These are phyloP conservation scores for Sebastes kiyomatsui DNA, from an alignment of 2,797 vertebrate genomes.

Conservation along the genomic window DNA sequence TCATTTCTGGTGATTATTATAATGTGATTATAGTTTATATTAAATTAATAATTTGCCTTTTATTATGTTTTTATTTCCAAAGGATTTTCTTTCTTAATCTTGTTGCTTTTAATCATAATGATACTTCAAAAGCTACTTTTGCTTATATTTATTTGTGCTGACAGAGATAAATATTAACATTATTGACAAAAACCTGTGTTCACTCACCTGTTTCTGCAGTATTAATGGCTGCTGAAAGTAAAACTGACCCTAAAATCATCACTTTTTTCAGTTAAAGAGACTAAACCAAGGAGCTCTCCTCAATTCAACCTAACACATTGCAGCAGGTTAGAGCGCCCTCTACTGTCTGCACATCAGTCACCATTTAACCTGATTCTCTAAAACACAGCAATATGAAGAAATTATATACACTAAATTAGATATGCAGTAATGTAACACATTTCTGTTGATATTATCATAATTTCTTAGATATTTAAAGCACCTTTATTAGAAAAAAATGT, in stretches of 20 bases:
- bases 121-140: not conserved
- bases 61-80: not conserved
- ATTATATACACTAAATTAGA: not conserved
- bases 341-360: conserved; percentile 51
- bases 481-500: no score
- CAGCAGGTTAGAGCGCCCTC: conserved; percentile 81
- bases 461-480: not conserved
- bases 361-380: not conserved
- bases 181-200: not conserved
- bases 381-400: no score
- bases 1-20: not conserved
- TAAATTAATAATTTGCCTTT: not conserved
- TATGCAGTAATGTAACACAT: not conserved
- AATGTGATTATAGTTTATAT: not conserved
- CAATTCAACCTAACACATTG: not conserved
- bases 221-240: conserved; percentile 5
- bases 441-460: not conserved
- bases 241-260: conserved; percentile 1
- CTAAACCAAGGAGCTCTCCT: not conserved
- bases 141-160: not conserved
- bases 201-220: not conserved
- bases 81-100: no score
- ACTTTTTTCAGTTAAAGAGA: not conserved
- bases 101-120: not conserved
- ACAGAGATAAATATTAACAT: not conserved